Conservation (phyloP, 2,113 vertebrate species). For the Desmodus rotundus region DNA sequence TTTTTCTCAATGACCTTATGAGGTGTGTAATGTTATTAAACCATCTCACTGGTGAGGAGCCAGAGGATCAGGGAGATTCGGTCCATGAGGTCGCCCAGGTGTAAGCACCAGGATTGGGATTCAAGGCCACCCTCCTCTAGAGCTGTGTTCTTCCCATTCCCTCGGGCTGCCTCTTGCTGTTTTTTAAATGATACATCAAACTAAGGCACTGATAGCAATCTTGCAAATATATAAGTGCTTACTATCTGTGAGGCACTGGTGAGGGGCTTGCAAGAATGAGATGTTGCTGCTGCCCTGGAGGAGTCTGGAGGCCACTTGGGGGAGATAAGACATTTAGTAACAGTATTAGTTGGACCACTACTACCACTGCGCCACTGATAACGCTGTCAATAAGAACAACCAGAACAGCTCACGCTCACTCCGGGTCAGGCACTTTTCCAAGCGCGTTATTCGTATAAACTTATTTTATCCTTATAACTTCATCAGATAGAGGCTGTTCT, state of each 20-base stretch:
- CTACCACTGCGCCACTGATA: not conserved
- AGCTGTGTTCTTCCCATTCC: not conserved
- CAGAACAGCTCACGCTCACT: not conserved
- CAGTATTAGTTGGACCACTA: not conserved
- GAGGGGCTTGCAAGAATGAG: not conserved
- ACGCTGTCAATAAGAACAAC: not conserved
- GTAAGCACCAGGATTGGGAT: not conserved
- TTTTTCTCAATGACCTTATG: not conserved
- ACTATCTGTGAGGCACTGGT: not conserved
- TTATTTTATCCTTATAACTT: not conserved
- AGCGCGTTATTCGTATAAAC: not conserved
- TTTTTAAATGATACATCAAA: constrained; percentile 10
- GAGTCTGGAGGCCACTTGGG: not conserved
- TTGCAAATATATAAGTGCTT: not conserved
- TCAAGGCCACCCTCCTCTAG: not conserved
- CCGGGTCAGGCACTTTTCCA: not conserved
- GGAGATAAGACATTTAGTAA: not conserved
- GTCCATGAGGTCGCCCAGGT: not conserved
- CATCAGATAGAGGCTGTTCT: not conserved
- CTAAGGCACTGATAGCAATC: not conserved
- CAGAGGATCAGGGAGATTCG: not conserved
- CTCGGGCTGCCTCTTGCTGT: not conserved
- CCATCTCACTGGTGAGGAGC: not conserved
- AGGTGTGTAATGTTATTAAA: not conserved
- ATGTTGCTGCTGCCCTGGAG: not conserved